Percentiles rank a stretch among this genome's conserved stretches.
These are phyloP conservation scores for Tachuris rubrigastra DNA, from an alignment of 2,113 vertebrate genomes.

Conservation along the genomic window DNA sequence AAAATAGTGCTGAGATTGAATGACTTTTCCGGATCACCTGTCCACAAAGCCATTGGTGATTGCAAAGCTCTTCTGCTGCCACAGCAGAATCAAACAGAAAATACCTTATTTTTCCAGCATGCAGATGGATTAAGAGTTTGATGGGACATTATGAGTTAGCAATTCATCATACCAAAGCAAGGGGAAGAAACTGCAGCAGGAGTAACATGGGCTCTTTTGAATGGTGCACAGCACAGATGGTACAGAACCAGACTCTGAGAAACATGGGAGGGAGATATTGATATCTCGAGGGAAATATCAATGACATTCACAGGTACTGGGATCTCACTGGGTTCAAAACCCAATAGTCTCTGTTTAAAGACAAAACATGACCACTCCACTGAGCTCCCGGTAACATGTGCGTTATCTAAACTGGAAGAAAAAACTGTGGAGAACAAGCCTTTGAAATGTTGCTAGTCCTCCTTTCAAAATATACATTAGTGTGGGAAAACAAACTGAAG, in stretches of 20 bases:
- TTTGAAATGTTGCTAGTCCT: not conserved
- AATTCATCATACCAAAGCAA: not conserved
- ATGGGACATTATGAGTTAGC: not conserved
- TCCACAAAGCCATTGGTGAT: not conserved
- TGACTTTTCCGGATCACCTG: conserved; percentile 26
- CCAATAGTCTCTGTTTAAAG: not conserved
- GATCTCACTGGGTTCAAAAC: not conserved
- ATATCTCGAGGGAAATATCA: not conserved
- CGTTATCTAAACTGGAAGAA: not conserved
- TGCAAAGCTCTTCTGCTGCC: not conserved
- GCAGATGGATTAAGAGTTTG: not conserved
- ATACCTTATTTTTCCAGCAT: not conserved
- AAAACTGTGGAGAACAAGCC: not conserved
- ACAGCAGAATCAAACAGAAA: not conserved
- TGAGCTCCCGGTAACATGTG: not conserved
- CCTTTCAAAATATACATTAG: not conserved
- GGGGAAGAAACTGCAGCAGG: not conserved
- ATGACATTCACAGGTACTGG: not conserved
- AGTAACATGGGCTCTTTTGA: not conserved
- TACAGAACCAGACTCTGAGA: not conserved
- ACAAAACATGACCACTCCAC: not conserved
- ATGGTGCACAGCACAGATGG: not conserved
- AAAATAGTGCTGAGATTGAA: conserved; percentile 39
- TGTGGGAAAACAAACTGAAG: not conserved
- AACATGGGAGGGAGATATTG: not conserved